Base-by-base conservation (phyloP, 2,113 vertebrate genomes). In the Eptatretus burgeri region DNA sequence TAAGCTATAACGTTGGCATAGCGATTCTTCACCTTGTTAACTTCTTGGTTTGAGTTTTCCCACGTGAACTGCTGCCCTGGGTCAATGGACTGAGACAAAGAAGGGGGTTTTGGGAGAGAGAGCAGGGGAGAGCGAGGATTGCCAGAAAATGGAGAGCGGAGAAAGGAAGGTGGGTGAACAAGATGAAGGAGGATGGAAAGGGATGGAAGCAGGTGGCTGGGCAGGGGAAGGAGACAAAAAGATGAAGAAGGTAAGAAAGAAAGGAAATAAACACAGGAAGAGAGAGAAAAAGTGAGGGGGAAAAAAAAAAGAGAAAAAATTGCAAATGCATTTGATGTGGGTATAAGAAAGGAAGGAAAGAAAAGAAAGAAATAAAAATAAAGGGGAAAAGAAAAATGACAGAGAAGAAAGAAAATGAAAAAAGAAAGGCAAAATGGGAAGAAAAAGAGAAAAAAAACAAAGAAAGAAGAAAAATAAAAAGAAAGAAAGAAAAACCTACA, bases 21-120 rank as follows among this genome's bases (percentile, higher is more conserved):
- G 81, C 91, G 81, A 67, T 96, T 96, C 84, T 96, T 96, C 80
- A 87, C 87, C 79, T 96, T 96, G 75, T 96, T 96, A 72, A 96
- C 84, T 78, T 96, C 91, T 77, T 95, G 74, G 75, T 96, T 96
- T 62, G 91, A 96, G 68, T 96, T 82, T 51, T 96, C 88, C 91
- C 91, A 96, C 10, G 88, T 96, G 72, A 96, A 96, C 75, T 96
- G 88, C 71, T 96, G 91, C 41, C 85, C 91, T 1, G 91, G 53
- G 19, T 60, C 53, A 12, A 60, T 60, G 53, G 19, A 19, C 16
- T 19, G 16, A 17, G 53, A 60, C 53, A 60, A 19, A n/a, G 53
- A 19, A n/a, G 16, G 11, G 11, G 19, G 53, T 60, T n/a, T 60
- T 17, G 53, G 53, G 19, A n/a, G 53, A 60, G 53, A 19, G 2